Evolutionary conservation across 2,888 invertebrate genomes (phyloP), one percentile per base, ranked within the genome.

Genomic region (Emesis russula): DNA sequence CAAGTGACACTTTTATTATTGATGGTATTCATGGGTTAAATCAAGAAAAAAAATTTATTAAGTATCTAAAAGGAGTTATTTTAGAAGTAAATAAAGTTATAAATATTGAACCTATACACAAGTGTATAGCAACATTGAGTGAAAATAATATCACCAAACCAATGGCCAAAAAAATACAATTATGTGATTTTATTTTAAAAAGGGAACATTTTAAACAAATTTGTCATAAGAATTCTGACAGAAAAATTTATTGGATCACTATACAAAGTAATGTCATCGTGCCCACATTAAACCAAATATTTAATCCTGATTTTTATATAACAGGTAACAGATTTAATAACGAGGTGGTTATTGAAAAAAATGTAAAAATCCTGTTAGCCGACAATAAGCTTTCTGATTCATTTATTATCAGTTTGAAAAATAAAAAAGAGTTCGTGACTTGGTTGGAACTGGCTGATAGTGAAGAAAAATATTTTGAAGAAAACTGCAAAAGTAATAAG

Each of bases 301-400:
- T 33, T 44, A 53, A 53, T 75, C 75, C 75, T 31, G 9, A 75
- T 13, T 75, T 75, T 75, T 75, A 75, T 31, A 5, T 75, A 18
- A n/a, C 41, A 48, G 38, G 75, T 9, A 15, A 75, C 48, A 75
- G 75, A 75, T 75, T 75, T 75, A 75, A 75, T n/a, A 75, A 11
- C 6, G n/a, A 75, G 25, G 44, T 75, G 1, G 25, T 75, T 25
- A n/a, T 75, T 18, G 44, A 44, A 48, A 38, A 75, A 13, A 44
- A 44, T 41, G 25, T 75, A 48, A 75, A 48, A 75, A n/a, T 1
- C n/a, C 9, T 18, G 25, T 18, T 75, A 25, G 18, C 44, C 6
- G 25, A 41, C 11, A 11, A 63, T 7, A 25, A 63, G 9, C 63
- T 63, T 63, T 63, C 7, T 63, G 63, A 63, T 25, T 25, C 25